Evolutionary conservation across 1,140 invertebrate species (phyloP).

Genomic region (Liolophura sinensis): DNA sequence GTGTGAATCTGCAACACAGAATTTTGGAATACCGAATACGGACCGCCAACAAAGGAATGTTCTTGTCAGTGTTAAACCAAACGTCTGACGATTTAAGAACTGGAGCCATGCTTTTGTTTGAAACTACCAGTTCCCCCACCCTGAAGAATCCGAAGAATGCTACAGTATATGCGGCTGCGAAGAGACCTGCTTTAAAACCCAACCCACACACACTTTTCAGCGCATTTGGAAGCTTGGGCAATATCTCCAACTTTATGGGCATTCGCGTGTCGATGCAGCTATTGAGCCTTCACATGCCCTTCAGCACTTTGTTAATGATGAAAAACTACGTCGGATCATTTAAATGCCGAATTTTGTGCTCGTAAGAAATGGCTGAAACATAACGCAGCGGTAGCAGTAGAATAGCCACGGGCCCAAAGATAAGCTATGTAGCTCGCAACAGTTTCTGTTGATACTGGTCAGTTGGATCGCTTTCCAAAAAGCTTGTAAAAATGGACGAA

Average conservation of each 20-base stretch:
- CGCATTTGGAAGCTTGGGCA: background rate
- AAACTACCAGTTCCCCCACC: slow-evolving; percentile 15
- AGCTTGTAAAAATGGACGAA: too few relatives aligned
- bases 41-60: background rate
- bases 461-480: too few relatives aligned
- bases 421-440: too few relatives aligned
- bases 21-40: slow-evolving; percentile 10
- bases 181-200: slow-evolving; percentile 10
- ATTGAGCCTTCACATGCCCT: background rate
- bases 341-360: too few relatives aligned
- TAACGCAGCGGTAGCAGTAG: too few relatives aligned
- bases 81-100: background rate
- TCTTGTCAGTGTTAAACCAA: background rate
- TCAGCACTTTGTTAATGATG: too few relatives aligned
- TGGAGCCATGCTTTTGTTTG: background rate
- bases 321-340: too few relatives aligned
- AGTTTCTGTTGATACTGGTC: too few relatives aligned
- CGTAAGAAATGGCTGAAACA: too few relatives aligned
- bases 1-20: slow-evolving; percentile 2
- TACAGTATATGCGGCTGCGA: slow-evolving; percentile 12
- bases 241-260: slow-evolving; percentile 9
- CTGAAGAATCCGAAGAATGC: slow-evolving; percentile 21
- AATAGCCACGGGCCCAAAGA: too few relatives aligned
- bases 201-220: slow-evolving; percentile 4
- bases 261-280: background rate